A percentile compares a stretch with the other conserved stretches of the same genome.
Evolutionary conservation across 2,113 vertebrate species (phyloP).

Genomic region (Boulengeromyrus knoepffleri): DNA sequence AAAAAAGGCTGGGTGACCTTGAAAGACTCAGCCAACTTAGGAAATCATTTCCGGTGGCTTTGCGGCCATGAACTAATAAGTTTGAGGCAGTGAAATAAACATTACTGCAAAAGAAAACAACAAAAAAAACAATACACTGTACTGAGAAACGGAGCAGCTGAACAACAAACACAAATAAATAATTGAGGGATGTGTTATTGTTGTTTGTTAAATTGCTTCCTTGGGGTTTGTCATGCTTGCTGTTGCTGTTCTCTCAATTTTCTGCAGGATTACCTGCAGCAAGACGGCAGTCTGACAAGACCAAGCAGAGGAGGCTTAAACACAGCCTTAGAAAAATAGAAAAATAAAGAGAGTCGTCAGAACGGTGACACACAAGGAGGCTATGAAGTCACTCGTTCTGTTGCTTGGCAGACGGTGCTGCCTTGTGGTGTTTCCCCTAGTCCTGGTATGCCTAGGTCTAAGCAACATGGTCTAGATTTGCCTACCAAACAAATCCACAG

Average conservation of each 20-base stretch:
- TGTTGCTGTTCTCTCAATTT: slow-evolving; percentile 19
- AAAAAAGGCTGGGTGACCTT: background rate
- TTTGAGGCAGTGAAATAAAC: slow-evolving; percentile 37
- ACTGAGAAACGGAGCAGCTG: slow-evolving; percentile 23
- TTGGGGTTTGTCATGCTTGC: slow-evolving; percentile 44
- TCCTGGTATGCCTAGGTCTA: background rate
- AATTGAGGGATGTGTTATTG: slow-evolving; percentile 37
- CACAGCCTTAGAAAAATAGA: background rate
- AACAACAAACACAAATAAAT: slow-evolving; percentile 38
- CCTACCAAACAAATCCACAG: background rate
- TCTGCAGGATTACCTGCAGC: slow-evolving; percentile 26
- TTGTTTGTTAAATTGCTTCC: slow-evolving; percentile 45
- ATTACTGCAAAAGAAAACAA: slow-evolving; percentile 22
- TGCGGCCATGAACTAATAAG: slow-evolving; percentile 24
- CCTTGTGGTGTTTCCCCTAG: background rate
- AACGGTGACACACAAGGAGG: background rate
- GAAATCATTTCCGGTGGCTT: slow-evolving; percentile 8
- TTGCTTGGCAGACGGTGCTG: background rate
- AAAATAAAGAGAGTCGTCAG: slow-evolving; percentile 27
- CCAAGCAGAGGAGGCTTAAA: slow-evolving; percentile 8
- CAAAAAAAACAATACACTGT: background rate
- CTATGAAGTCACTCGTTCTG: slow-evolving; percentile 11
- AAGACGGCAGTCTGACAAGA: slow-evolving; percentile 3
- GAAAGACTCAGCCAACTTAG: background rate
- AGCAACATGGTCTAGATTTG: background rate